Percentiles rank a stretch among this genome's conserved stretches.
Evolutionary conservation across 2,113 vertebrate species (phyloP).

Genomic region (Chaetorhynchus papuensis): DNA sequence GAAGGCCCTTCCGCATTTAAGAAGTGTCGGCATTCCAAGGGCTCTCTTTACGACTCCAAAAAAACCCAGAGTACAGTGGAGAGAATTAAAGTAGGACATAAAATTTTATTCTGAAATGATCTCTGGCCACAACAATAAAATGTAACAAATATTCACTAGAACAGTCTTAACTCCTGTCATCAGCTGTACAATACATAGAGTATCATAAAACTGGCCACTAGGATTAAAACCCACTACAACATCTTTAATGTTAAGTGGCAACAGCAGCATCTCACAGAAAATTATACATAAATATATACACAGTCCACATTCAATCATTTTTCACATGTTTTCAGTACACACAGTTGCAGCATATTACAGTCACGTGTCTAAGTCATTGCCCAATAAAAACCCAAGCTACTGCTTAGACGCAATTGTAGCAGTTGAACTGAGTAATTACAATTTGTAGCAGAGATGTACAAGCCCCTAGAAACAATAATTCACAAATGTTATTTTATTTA

Average conservation of each 20-base stretch:
- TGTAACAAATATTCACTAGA: constrained; percentile 98
- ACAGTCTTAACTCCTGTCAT: constrained; percentile 87
- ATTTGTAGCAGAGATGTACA: constrained; percentile 79
- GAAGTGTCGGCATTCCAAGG: neutral
- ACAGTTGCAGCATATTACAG: constrained; percentile 84
- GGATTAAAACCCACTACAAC: constrained; percentile 82
- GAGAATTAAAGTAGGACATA: constrained; percentile 78
- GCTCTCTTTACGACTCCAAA: neutral
- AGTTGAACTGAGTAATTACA: constrained; percentile 74
- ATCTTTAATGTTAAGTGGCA: constrained; percentile 80
- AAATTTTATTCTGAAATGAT: constrained; percentile 88
- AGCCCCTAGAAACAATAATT: constrained; percentile 76
- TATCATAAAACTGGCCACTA: constrained; percentile 92
- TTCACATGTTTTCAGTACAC: constrained; percentile 88
- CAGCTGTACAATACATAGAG: constrained; percentile 96
- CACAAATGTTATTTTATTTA: constrained; percentile 68
- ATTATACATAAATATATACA: constrained; percentile 88
- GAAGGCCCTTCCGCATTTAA: neutral
- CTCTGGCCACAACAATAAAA: constrained; percentile 97
- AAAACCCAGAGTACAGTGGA: constrained; percentile 40
- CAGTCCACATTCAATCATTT: constrained; percentile 85
- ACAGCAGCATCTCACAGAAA: constrained; percentile 86
- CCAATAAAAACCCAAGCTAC: constrained; percentile 76
- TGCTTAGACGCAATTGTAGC: constrained; percentile 71
- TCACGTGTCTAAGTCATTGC: constrained; percentile 80